Percentiles rank a stretch among this genome's conserved stretches.
Evolutionary conservation across 2,888 invertebrate genomes (phyloP).

Genomic region (Leucophenga maculata): DNA sequence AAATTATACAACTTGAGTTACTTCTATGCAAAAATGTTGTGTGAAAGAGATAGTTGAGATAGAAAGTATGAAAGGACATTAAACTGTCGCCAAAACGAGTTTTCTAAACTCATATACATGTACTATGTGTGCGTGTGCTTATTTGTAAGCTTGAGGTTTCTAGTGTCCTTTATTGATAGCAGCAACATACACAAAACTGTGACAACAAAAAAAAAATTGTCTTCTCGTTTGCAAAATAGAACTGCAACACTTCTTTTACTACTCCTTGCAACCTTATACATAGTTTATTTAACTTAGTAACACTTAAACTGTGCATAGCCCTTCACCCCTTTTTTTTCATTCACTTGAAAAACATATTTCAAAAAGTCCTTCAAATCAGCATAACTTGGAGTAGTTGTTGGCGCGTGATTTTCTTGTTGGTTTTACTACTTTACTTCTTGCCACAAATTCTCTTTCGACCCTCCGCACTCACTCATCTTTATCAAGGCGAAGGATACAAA

Average conservation of each 20-base stretch:
- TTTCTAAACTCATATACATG: conserved; percentile 55
- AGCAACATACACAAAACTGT: conserved; percentile 50
- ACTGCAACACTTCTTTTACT: not conserved
- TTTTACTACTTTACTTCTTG: not conserved
- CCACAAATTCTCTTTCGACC: no score
- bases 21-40: conserved; percentile 11
- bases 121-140: conserved; percentile 22
- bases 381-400: not conserved
- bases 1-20: conserved; percentile 18
- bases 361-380: conserved; percentile 6
- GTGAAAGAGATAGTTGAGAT: conserved; percentile 12
- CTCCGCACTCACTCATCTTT: not conserved
- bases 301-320: conserved; percentile 5
- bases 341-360: conserved; percentile 1
- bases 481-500: conserved; percentile 1
- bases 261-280: not conserved
- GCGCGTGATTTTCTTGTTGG: conserved; percentile 14
- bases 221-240: not conserved
- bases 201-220: no score
- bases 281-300: not conserved
- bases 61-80: not conserved
- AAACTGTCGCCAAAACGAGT: conserved; percentile 29
- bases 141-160: not conserved
- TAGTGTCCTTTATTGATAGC: conserved; percentile 37
- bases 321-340: not conserved